These are phyloP conservation scores for Takifugu flavidus DNA, from an alignment of 2,113 vertebrate species.

Conservation along the genomic window DNA sequence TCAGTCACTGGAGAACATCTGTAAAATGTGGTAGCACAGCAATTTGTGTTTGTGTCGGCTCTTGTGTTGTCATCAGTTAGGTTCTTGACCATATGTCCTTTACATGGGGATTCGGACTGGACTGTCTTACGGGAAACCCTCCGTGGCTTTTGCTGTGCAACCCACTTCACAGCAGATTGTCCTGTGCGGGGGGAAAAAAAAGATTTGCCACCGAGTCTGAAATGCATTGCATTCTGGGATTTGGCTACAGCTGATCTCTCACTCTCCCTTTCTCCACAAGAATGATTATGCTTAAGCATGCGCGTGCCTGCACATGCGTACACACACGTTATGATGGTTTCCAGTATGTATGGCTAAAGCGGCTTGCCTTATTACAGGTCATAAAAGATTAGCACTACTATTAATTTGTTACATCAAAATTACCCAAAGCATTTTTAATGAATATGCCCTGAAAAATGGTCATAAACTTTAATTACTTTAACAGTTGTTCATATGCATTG, in stretches of 20 bases:
- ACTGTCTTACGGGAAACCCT: constrained; percentile 24
- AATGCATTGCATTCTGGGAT: constrained; percentile 66
- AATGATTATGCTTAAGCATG: constrained; percentile 54
- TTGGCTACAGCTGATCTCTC: constrained; percentile 58
- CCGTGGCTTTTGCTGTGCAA: constrained; percentile 28
- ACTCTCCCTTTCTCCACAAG: constrained; percentile 49
- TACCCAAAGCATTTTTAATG: neutral
- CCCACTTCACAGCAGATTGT: constrained; percentile 56
- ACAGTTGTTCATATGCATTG: neutral
- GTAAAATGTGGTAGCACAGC: too few species aligned
- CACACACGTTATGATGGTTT: constrained; percentile 26
- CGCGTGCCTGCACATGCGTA: constrained; percentile 11
- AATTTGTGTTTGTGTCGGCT: too few species aligned
- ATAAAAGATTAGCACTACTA: constrained; percentile 12
- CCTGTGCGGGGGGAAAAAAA: constrained; percentile 28
- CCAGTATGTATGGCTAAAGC: constrained; percentile 29
- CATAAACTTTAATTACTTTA: neutral
- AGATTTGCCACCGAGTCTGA: constrained; percentile 19
- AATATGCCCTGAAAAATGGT: neutral
- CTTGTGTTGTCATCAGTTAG: too few species aligned
- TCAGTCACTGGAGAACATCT: neutral
- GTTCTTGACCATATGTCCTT: too few species aligned
- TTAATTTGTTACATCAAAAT: neutral
- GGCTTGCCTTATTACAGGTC: constrained; percentile 28
- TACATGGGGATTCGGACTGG: neutral